Evolutionary conservation across 2,888 invertebrate species (phyloP), one percentile per base, ranked within the genome.

Genomic region (Maniola hyperantus): DNA sequence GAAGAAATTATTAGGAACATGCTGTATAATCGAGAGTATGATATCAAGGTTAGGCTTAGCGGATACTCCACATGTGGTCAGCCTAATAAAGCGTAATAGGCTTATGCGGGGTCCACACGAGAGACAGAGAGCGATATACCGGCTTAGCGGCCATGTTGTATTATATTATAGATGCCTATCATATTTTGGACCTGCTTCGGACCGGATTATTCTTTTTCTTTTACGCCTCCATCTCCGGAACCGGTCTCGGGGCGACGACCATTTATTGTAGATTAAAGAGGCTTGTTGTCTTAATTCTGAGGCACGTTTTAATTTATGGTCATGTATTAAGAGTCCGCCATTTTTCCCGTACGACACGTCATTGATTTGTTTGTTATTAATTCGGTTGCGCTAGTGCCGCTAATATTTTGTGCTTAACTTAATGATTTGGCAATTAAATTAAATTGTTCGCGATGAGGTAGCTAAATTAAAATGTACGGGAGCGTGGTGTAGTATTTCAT

Each of bases 211-310:
- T 89, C 84, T 88, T 90, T 91, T 90, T 83, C 80, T 83, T 88
- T 90, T 89, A 84, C 88, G 87, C 88, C 89, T 89, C 85, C 88
- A 85, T 87, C 90, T 88, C 83, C 74, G 79, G 75, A 91, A 91
- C 91, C 91, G 91, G 91, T 92, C 89, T 85, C 79, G 76, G 82
- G 83, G 84, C 86, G 89, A 86, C 89, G 89, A 87, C 89, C 91
- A 91, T 92, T 91, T 92, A 92, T 92, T 91, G 90, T 91, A 92
- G 92, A 93, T 93, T 93, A 92, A 93, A 92, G 88, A 91, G 91
- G 85, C 88, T 91, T 92, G 92, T 92, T 93, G 92, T 93, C 93
- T 93, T 92, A 92, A 93, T 93, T 92, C 92, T 91, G 89, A 92
- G 88, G 87, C 88, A 86, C 84, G 84, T 84, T 89, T 88, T 91